Base-by-base conservation (phyloP, 2,797 vertebrate species). In the Prunella strophiata region DNA sequence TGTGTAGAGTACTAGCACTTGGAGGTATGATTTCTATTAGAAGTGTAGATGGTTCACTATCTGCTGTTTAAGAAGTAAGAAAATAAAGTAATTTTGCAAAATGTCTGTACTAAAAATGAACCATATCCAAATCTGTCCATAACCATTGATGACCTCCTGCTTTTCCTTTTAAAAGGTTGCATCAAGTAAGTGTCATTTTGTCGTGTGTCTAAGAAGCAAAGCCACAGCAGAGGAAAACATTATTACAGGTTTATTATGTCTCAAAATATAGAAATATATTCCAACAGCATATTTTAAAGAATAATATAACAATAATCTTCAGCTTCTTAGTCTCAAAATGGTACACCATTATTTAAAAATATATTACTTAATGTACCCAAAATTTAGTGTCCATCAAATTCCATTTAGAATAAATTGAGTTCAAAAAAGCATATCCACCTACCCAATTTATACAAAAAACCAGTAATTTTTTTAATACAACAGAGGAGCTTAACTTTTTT, bases 341-440 rank as follows among this genome's bases (percentile, higher is more conserved):
- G 96, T 97, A 98, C 94, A 98, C 93, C 97, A 97, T 98, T 97
- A 98, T 96, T 97, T 71, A 96, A 98, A 98, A 97, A 98, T 98
- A 98, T 98, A 98, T 98, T 98, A 98, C 93, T 98, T 97, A 97
- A 97, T 95, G 97, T 97, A 97, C 97, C 95, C 90, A 86, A 96
- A 97, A 97, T 96, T 97, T 94, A 96, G 66, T 84, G 95, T 96
- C 78, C 92, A 96, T 86, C 94, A 96, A 93, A 95, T 93, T 96
- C 92, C 95, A 95, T 96, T 96, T 96, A 94, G 89, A 96, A 97
- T 95, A 97, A 97, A 97, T n/a, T 96, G 94, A 91, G 63, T 91
- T 96, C 30, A 91, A 96, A 97, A 96, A 75, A 96, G 27, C 78
- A 95, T 90, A 89, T 76, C 55, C 67, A 88, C 62, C 93, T 88